A percentile compares a stretch with the other conserved stretches of the same genome.
Conservation (phyloP, 2,888 invertebrate genomes). For the Galerucella calmariensis region DNA sequence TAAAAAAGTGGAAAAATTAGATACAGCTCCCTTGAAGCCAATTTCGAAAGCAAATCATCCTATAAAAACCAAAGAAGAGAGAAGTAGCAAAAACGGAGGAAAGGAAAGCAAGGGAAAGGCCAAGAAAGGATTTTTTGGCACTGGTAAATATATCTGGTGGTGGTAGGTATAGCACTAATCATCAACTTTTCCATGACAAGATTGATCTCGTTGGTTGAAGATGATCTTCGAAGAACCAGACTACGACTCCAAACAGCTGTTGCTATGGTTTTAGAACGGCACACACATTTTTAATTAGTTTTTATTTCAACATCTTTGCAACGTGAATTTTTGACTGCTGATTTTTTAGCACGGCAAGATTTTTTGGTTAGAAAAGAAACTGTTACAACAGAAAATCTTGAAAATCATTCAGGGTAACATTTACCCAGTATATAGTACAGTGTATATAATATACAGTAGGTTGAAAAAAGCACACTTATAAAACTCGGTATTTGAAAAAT, state of each 20-base stretch:
- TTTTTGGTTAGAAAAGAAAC: neutral
- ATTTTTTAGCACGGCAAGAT: neutral
- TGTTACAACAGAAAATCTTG: neutral
- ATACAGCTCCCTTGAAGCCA: slow-evolving; percentile 60
- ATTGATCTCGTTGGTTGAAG: slow-evolving; percentile 56
- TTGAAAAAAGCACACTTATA: too few species aligned
- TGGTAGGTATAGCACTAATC: slow-evolving; percentile 69
- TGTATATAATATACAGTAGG: too few species aligned
- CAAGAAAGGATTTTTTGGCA: slow-evolving; percentile 86
- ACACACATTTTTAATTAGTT: slow-evolving; percentile 31
- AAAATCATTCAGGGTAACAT: neutral
- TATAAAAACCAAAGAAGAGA: slow-evolving; percentile 40
- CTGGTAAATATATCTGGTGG: slow-evolving; percentile 86
- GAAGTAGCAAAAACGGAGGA: slow-evolving; percentile 60
- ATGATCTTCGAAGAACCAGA: slow-evolving; percentile 48
- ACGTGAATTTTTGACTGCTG: slow-evolving; percentile 8
- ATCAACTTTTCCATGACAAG: slow-evolving; percentile 60
- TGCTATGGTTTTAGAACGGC: slow-evolving; percentile 55
- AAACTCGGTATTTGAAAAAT: too few species aligned
- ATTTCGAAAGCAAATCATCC: slow-evolving; percentile 58
- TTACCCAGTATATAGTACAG: too few species aligned
- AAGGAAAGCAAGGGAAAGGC: slow-evolving; percentile 73
- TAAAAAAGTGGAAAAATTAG: slow-evolving; percentile 56
- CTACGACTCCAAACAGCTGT: slow-evolving; percentile 49
- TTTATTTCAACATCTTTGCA: slow-evolving; percentile 38